Base-by-base conservation (phyloP, 1,140 invertebrate species). In the Drosophila oshimai region DNA sequence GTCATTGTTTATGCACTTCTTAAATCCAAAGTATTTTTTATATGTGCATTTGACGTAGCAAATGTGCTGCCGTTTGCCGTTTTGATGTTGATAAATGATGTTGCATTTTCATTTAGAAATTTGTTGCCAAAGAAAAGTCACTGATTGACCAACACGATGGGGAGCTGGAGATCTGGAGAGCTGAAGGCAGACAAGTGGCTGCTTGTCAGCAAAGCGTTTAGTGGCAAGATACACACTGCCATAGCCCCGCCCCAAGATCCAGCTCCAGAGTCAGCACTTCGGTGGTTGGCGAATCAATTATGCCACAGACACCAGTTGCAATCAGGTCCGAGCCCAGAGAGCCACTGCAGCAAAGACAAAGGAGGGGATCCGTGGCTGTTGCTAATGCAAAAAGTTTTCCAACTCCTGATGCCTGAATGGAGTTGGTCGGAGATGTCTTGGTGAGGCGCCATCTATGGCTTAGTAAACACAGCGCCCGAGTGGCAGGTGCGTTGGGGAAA, bases 1-100 rank as follows among this genome's bases (percentile, higher is more conserved):
- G n/a, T n/a, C n/a, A n/a, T n/a, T n/a, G n/a, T n/a, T n/a, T n/a
- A n/a, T n/a, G n/a, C n/a, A n/a, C n/a, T n/a, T n/a, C n/a, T n/a
- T n/a, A n/a, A n/a, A n/a, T n/a, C n/a, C n/a, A n/a, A n/a, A n/a
- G n/a, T n/a, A n/a, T n/a, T n/a, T 7, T 44, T 13, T 42, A 15
- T 0, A 0, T 34, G 54, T 62, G 54, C 62, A 74, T 50, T 61
- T 61, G 57, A 64, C 69, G 74, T 17, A 44, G 61, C 73, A 78
- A 70, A 74, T 78, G 74, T 78, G 79, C 79, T 84, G 79, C 79
- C 74, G 64, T 84, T 83, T 74, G 80, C 79, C 46, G 45, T 74
- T 72, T 84, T 84, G 81, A 86, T 86, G 76, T 81, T 86, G 81
- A 86, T 87, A 87, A 86, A 87, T 86, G 81, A 86, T 87, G 80